phyloP scores from a whole-genome alignment of 2,888 invertebrate species.

The Thecophora atra region DNA sequence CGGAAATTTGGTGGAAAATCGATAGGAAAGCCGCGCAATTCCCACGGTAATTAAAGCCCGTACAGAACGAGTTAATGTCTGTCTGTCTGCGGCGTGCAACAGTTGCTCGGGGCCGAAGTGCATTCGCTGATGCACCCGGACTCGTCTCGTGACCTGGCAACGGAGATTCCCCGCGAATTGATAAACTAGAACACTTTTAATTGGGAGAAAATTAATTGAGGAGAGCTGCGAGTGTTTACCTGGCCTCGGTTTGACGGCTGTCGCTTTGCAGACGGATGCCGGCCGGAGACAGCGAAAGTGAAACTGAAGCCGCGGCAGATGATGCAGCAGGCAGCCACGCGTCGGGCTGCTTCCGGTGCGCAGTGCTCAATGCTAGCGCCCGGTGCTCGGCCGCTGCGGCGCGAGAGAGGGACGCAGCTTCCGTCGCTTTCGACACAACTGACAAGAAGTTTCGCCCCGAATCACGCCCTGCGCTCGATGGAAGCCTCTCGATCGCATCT shows the following conservation, averaged over 20 bases:
- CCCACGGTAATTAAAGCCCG: constrained; percentile 30
- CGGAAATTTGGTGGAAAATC: neutral
- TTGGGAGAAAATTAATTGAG: constrained; percentile 15
- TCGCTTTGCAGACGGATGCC: neutral
- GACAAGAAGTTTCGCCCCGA: constrained; percentile 32
- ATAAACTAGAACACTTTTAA: neutral
- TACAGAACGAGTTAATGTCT: constrained; percentile 12
- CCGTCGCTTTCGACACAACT: constrained; percentile 21
- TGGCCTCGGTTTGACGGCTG: neutral
- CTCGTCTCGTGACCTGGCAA: neutral
- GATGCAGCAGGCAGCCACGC: constrained; percentile 31
- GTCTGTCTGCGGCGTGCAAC: constrained; percentile 6
- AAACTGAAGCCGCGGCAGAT: constrained; percentile 21
- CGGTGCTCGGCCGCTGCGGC: neutral
- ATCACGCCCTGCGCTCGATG: constrained; percentile 18
- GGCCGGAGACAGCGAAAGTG: constrained; percentile 8
- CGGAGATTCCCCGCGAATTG: neutral
- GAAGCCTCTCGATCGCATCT: constrained; percentile 1
- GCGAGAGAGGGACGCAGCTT: neutral
- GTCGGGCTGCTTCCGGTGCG: constrained; percentile 31
- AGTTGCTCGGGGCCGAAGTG: neutral
- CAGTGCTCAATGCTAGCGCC: neutral
- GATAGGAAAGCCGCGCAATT: neutral
- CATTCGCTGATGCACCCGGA: neutral
- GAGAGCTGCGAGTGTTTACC: constrained; percentile 7